Conservation (phyloP, 2,797 vertebrate species). For the Lates japonicus region DNA sequence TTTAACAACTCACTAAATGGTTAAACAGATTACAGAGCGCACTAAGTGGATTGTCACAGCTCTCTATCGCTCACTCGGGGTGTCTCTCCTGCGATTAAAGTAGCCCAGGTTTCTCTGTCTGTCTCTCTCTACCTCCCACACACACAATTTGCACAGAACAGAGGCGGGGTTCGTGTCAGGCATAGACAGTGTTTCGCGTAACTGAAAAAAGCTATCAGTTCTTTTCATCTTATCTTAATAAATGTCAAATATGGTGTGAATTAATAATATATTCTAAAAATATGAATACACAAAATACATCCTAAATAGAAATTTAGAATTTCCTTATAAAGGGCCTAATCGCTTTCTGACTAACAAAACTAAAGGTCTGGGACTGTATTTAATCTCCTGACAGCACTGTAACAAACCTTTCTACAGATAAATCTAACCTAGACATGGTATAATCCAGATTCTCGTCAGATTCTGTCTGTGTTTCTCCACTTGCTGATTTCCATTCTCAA, state of each 20-base stretch:
- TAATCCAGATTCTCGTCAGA: not conserved
- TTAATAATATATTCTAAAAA: not conserved
- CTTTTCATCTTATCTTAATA: not conserved
- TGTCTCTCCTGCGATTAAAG: slow-evolving; percentile 93
- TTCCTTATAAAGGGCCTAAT: not conserved
- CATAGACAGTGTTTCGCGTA: slow-evolving; percentile 14
- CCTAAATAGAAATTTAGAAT: not conserved
- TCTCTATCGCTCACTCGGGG: slow-evolving; percentile 91
- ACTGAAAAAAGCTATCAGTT: not conserved
- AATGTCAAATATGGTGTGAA: not conserved
- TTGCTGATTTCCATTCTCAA: not conserved
- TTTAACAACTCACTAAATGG: slow-evolving; percentile 93
- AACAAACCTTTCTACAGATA: not conserved
- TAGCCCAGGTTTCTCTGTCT: slow-evolving; percentile 82
- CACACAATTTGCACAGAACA: slow-evolving; percentile 34
- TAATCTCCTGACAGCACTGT: not conserved
- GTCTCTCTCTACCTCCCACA: slow-evolving; percentile 21
- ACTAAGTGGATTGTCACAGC: slow-evolving; percentile 99
- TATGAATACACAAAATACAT: not conserved
- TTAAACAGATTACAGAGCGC: slow-evolving; percentile 99
- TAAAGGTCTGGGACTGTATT: not conserved
- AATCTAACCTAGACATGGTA: not conserved
- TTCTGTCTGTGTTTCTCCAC: not conserved
- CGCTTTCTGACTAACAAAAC: no score
- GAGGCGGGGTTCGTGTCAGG: slow-evolving; percentile 38